phyloP scores from a whole-genome alignment of 2,113 vertebrate genomes.

The Ctenodactylus gundi region DNA sequence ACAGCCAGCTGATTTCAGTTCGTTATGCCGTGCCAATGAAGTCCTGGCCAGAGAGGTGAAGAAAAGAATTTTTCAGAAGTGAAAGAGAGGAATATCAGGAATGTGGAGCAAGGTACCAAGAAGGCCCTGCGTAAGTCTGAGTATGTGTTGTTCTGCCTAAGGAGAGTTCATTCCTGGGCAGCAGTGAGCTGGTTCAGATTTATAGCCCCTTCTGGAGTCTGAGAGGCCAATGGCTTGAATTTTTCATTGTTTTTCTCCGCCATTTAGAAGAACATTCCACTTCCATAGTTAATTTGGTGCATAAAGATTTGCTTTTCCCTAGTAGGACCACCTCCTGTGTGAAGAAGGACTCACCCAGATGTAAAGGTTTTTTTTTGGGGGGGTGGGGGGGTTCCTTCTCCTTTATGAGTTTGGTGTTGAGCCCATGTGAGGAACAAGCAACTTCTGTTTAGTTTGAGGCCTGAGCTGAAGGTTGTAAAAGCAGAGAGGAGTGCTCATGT shows the following conservation, averaged over 20 bases:
- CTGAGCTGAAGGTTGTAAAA: background rate
- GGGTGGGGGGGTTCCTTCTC: too few species aligned
- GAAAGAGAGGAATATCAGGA: background rate
- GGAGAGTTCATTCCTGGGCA: background rate
- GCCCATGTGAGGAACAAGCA: background rate
- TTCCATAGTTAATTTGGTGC: constrained; percentile 44
- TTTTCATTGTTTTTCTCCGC: background rate
- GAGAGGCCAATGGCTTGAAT: background rate
- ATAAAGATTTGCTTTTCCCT: constrained; percentile 48
- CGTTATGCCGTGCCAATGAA: background rate
- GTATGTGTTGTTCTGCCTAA: background rate
- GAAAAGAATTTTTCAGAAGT: background rate
- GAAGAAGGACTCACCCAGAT: background rate
- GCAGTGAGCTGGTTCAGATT: background rate
- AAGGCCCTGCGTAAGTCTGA: background rate
- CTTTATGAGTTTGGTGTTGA: background rate
- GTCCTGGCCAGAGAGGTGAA: background rate
- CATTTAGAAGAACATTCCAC: background rate
- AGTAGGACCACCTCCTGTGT: background rate
- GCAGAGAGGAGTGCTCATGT: too few species aligned
- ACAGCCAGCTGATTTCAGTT: background rate
- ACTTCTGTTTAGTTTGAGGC: background rate
- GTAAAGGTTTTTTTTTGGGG: background rate
- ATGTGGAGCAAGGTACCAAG: background rate
- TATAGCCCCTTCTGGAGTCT: background rate